Evolutionary conservation across 2,797 vertebrate genomes (phyloP), one percentile per base, ranked within the genome.

Genomic region (Scolopax bukidnonensis): DNA sequence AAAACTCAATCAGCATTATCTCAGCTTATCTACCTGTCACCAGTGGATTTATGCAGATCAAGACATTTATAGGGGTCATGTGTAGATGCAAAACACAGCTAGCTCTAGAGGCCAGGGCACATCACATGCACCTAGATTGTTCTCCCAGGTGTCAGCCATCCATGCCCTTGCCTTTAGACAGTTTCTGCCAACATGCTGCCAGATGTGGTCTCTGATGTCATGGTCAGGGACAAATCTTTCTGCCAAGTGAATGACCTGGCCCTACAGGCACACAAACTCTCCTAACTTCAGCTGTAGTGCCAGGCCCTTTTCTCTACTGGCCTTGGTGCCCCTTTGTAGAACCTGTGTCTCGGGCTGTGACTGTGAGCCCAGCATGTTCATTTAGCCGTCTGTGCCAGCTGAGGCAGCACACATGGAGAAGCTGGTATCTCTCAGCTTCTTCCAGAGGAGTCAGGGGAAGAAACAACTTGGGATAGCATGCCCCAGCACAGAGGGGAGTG

Each of bases 41-140:
- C 33, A 73, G 54, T 38, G 67, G 79, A 64, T 86, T 90, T 83
- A 73, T 67, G 12, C 54, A 89, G 91, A 85, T 94, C 56, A 84
- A 83, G 51, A 61, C 30, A 19, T 50, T 69, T 11, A 8, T 13
- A 59, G 70, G 28, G 59, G 83, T 84, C 45, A 28, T 10, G n/a
- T 70, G 36, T 24, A 68, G 69, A 51, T 78, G 67, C 53, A 82
- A 59, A 70, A 17, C 48, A 53, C 47, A 69, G 32, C 30, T 61
- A 69, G 41, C 60, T 91, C 25, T 19, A 77, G 68, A 59, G 65
- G 19, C 54, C 40, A 63, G 50, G 54, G 43, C 75, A 87, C 64
- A 41, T 74, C 36, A 43, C 45, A 30, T 36, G 51, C 65, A 60
- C 64, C 47, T 50, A 15, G 33, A 12, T 30, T 40, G 4, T 74